Evolutionary conservation across 2,888 invertebrate species (phyloP).

Genomic region (Apotomis turbidana): DNA sequence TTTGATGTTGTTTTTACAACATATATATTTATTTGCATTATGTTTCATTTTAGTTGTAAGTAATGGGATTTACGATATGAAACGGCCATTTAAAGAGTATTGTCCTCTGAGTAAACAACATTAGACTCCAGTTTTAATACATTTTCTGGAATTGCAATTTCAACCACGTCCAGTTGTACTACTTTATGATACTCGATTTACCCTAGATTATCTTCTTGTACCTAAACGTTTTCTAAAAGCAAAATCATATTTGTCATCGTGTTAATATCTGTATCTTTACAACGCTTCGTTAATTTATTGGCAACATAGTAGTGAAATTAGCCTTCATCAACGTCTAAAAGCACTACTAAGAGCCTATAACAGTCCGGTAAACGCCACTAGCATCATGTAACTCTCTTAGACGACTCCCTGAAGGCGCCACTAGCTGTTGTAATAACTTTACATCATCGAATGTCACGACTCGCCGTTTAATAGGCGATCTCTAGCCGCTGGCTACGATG

Average conservation of each 20-base stretch:
- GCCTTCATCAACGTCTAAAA: conserved; percentile 20
- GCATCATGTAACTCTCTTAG: conserved; percentile 31
- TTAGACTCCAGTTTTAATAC: conserved; percentile 17
- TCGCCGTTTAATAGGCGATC: conserved; percentile 23
- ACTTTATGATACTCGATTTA: conserved; percentile 13
- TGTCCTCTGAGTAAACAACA: conserved; percentile 30
- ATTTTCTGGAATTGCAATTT: conserved; percentile 31
- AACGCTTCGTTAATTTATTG: neutral
- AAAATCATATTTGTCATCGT: neutral
- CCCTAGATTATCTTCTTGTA: neutral
- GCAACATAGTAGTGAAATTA: conserved; percentile 11
- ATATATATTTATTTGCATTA: conserved; percentile 18
- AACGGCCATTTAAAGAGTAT: conserved; percentile 28
- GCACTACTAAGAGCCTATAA: conserved; percentile 30
- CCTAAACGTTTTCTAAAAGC: neutral
- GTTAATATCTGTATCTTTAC: neutral
- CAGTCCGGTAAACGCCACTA: conserved; percentile 30
- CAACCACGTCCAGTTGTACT: conserved; percentile 15
- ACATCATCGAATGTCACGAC: conserved; percentile 38
- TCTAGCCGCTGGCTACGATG: conserved; percentile 21
- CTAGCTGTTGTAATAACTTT: conserved; percentile 39
- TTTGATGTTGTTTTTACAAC: conserved; percentile 13
- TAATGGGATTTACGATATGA: conserved; percentile 33
- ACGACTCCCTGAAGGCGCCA: conserved; percentile 36
- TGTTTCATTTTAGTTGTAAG: conserved; percentile 15